These are phyloP conservation scores for Hypotaenidia philippensis DNA, from an alignment of 2,797 vertebrate genomes.

Conservation along the genomic window DNA sequence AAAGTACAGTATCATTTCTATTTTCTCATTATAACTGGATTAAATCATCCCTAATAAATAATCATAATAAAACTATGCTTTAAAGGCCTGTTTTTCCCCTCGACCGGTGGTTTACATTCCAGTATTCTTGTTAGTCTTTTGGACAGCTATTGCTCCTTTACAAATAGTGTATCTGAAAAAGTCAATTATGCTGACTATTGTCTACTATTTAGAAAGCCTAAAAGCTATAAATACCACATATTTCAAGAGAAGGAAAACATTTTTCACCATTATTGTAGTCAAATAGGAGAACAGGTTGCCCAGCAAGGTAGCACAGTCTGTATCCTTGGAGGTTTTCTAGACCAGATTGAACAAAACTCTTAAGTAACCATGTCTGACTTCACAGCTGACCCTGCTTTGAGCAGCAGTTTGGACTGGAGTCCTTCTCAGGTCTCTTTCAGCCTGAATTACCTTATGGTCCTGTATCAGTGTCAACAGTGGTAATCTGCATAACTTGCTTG, in stretches of 20 bases:
- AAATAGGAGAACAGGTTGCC: background rate
- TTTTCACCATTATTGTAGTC: background rate
- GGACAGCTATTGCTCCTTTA: background rate
- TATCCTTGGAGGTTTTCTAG: background rate
- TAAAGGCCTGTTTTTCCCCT: background rate
- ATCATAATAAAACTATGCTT: background rate
- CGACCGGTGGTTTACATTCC: background rate
- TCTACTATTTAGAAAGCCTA: background rate
- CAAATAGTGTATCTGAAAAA: background rate
- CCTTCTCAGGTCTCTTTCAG: background rate
- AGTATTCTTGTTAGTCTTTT: background rate
- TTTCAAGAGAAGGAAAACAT: background rate
- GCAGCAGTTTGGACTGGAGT: background rate
- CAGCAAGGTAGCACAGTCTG: background rate
- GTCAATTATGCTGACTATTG: background rate
- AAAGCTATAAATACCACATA: background rate
- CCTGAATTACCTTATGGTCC: background rate
- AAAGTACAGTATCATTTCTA: rapidly evolving
- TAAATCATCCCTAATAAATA: background rate
- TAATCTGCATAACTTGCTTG: background rate
- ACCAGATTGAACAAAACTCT: background rate
- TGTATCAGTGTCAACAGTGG: rapidly evolving
- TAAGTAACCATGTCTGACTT: background rate
- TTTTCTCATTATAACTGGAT: background rate
- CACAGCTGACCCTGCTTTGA: background rate